These are phyloP conservation scores for Labroides dimidiatus DNA, from an alignment of 2,797 vertebrate genomes.

Conservation along the genomic window DNA sequence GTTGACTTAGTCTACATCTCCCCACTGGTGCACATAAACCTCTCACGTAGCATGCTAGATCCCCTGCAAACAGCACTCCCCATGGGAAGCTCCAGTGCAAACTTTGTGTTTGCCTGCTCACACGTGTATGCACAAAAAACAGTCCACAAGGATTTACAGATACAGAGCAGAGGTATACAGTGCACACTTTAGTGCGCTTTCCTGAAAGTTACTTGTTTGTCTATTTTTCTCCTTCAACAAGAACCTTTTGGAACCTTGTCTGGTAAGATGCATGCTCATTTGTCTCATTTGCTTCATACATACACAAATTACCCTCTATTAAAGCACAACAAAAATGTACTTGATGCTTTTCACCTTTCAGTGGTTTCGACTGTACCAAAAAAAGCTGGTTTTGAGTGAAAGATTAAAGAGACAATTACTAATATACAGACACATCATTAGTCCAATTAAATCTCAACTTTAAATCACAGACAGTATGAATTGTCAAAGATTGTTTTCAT, in stretches of 20 bases:
- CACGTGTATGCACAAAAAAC: conserved; percentile 3
- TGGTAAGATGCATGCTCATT: conserved; percentile 28
- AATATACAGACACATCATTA: conserved; percentile 59
- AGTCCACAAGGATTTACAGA: conserved; percentile 35
- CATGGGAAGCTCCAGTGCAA: conserved; percentile 61
- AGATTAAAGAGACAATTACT: conserved; percentile 67
- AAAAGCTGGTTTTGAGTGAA: conserved; percentile 48
- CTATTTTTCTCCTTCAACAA: conserved; percentile 33
- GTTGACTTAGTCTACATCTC: conserved; percentile 68
- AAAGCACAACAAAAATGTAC: conserved; percentile 39
- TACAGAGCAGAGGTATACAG: conserved; percentile 34
- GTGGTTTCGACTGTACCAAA: conserved; percentile 17
- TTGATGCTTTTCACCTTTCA: conserved; percentile 54
- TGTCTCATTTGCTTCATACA: conserved; percentile 56
- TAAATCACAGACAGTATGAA: conserved; percentile 50
- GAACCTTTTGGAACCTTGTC: conserved; percentile 37
- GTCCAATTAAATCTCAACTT: conserved; percentile 66
- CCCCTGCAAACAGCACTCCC: conserved; percentile 69
- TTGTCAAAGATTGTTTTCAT: conserved; percentile 61
- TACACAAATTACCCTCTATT: conserved; percentile 63
- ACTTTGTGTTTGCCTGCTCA: conserved; percentile 50
- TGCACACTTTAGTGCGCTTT: conserved; percentile 37
- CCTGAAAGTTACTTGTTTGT: conserved; percentile 43
- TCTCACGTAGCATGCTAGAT: conserved; percentile 61
- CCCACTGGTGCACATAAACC: conserved; percentile 61